Base-by-base conservation (phyloP, 2,113 vertebrate species). In the Osmerus eperlanus region DNA sequence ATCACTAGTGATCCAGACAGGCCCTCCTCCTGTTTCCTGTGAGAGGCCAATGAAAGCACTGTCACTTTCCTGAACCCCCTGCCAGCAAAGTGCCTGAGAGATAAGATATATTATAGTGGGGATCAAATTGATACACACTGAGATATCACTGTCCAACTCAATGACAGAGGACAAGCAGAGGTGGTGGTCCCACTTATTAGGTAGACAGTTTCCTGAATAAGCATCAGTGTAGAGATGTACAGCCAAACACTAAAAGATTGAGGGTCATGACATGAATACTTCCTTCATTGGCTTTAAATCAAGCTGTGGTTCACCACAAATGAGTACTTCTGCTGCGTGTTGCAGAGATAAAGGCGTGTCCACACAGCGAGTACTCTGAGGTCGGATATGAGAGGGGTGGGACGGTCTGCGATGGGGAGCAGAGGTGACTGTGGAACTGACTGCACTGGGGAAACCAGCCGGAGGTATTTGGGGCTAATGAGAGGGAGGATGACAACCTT, bases 401-500 rank as follows among this genome's bases (percentile, higher is more conserved):
- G 32, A 11, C 29, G 18, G 16, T 25, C 36, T 19, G 16, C 7
- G 14, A 3, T 21, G 41, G 65, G 19, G 58, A 60, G 9, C 18
- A 21, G 9, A 63, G 61, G 14, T 75, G 47, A 55, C 51, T 41
- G 58, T 70, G 51, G 58, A 23, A 68, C 21, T 72, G 59, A 73
- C 68, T 78, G 78, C 81, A 77, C 55, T 66, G 29, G 65, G 53
- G 15, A 60, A 56, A 80, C 66, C 72, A 73, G 77, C 23, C 61
- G 51, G 15, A 76, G 79, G 81, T 74, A 81, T 85, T 85, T 78
- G 59, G 85, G 85, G 79, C 83, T 95, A 95, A 95, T 94, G 87
- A 96, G 84, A 92, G 92, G 89, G 93, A 84, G 76, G 81, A 85
- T 91, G 91, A 91, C 92, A 93, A 84, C 77, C 85, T 84, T 87